phyloP scores from a whole-genome alignment of 2,797 vertebrate genomes.

The Decapterus maruadsi region DNA sequence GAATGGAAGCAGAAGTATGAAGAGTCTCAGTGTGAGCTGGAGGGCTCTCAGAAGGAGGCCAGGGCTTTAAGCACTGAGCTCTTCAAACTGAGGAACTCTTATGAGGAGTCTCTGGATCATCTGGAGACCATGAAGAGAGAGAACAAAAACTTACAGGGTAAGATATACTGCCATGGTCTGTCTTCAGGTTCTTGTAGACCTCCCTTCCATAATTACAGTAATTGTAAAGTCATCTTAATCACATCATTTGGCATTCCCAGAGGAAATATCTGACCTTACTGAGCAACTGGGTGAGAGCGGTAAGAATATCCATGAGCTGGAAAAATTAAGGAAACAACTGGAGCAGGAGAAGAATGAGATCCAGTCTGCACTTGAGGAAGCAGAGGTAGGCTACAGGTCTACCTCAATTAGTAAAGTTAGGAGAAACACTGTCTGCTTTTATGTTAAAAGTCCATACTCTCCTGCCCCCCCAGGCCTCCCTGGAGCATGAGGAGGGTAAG shows the following conservation, averaged over 20 bases:
- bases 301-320: constrained; percentile 90
- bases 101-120: constrained; percentile 84
- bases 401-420: background rate
- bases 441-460: no score
- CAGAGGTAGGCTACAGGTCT: constrained; percentile 90
- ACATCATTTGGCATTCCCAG: constrained; percentile 50
- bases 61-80: constrained; percentile 85
- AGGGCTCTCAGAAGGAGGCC: constrained; percentile 84
- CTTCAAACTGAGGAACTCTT: constrained; percentile 86
- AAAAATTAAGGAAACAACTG: constrained; percentile 89
- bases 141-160: constrained; percentile 90
- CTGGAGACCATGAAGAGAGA: constrained; percentile 89
- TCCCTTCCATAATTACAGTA: no score
- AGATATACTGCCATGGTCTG: background rate
- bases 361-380: constrained; percentile 91
- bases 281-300: constrained; percentile 86
- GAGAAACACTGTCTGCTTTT: background rate
- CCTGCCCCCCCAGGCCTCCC: constrained; percentile 39
- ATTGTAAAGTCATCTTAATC: background rate
- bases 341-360: constrained; percentile 91
- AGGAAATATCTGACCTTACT: constrained; percentile 85
- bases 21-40: constrained; percentile 81
- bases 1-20: constrained; percentile 86
- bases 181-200: background rate
- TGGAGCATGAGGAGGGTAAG: constrained; percentile 92